These are phyloP conservation scores for Malacoctenus gilli DNA, from an alignment of 2,797 vertebrate species.

Conservation along the genomic window DNA sequence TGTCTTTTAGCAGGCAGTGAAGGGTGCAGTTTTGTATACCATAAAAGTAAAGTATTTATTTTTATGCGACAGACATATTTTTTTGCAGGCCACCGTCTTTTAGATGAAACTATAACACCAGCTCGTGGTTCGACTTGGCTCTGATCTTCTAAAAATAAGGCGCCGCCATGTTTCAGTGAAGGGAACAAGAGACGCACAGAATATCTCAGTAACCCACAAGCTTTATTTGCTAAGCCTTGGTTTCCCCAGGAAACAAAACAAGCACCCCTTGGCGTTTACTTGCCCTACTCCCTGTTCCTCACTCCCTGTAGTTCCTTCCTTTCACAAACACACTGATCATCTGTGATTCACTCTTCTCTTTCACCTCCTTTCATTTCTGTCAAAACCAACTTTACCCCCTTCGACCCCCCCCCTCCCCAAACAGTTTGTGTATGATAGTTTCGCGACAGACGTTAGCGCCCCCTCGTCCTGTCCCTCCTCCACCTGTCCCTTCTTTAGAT, in stretches of 20 bases:
- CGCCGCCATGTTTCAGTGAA: no score
- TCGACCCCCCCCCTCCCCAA: conserved; percentile 19
- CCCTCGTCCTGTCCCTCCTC: conserved; percentile 49
- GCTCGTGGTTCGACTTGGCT: conserved; percentile 18
- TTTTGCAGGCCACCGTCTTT: conserved; percentile 22
- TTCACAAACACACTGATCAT: conserved; percentile 49
- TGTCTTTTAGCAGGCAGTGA: conserved; percentile 18
- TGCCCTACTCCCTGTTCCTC: conserved; percentile 13
- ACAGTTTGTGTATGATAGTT: conserved; percentile 59
- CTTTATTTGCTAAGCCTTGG: no score
- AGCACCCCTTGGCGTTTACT: conserved; percentile 27
- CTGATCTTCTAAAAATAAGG: no score
- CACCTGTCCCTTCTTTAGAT: conserved; percentile 64
- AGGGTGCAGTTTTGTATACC: conserved; percentile 13
- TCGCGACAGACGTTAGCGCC: conserved; percentile 44
- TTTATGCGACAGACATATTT: conserved; percentile 19
- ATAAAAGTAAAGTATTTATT: conserved; percentile 24
- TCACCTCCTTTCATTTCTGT: conserved; percentile 46
- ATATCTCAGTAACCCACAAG: no score
- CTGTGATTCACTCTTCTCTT: conserved; percentile 63
- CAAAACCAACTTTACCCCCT: conserved; percentile 28
- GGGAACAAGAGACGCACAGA: no score
- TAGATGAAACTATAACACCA: conserved; percentile 23
- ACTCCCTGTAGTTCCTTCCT: conserved; percentile 12
- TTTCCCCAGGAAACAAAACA: no score